Conservation (phyloP, 2,888 invertebrate species). For the Hirtodrosophila cameraria region DNA sequence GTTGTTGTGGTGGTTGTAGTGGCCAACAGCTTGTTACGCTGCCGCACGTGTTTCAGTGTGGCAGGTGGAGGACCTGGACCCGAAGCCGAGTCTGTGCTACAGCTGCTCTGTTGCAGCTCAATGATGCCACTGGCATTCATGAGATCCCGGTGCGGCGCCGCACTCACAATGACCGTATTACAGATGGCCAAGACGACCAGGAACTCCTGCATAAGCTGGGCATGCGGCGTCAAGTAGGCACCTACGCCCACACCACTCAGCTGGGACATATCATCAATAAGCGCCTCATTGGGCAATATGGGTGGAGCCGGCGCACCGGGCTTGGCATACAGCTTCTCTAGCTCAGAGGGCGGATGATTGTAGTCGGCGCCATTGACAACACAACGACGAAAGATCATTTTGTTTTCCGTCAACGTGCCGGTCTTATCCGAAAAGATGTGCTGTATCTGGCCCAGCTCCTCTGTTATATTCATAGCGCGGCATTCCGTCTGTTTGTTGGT, state of each 20-base stretch:
- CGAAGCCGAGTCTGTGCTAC: slow-evolving; percentile 25
- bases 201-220: slow-evolving; percentile 93
- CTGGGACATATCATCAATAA: slow-evolving; percentile 85
- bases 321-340: slow-evolving; percentile 85
- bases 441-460: slow-evolving; percentile 97
- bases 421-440: slow-evolving; percentile 99
- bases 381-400: slow-evolving; percentile 97
- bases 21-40: slow-evolving; percentile 35
- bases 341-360: slow-evolving; percentile 91
- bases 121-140: slow-evolving; percentile 90
- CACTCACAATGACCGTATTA: slow-evolving; percentile 97
- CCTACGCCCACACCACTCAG: slow-evolving; percentile 73
- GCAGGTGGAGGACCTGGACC: slow-evolving; percentile 11
- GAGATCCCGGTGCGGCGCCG: slow-evolving; percentile 89
- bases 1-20: slow-evolving; percentile 40
- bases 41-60: slow-evolving; percentile 42
- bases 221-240: slow-evolving; percentile 85
- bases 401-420: slow-evolving; percentile 98
- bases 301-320: slow-evolving; percentile 85
- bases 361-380: slow-evolving; percentile 95
- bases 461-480: slow-evolving; percentile 97
- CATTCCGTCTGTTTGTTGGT: slow-evolving; percentile 94
- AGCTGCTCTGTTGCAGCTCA: slow-evolving; percentile 84
- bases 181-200: slow-evolving; percentile 95
- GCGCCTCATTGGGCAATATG: slow-evolving; percentile 85